phyloP scores from a whole-genome alignment of 2,797 vertebrate genomes.

The Alauda arvensis region DNA sequence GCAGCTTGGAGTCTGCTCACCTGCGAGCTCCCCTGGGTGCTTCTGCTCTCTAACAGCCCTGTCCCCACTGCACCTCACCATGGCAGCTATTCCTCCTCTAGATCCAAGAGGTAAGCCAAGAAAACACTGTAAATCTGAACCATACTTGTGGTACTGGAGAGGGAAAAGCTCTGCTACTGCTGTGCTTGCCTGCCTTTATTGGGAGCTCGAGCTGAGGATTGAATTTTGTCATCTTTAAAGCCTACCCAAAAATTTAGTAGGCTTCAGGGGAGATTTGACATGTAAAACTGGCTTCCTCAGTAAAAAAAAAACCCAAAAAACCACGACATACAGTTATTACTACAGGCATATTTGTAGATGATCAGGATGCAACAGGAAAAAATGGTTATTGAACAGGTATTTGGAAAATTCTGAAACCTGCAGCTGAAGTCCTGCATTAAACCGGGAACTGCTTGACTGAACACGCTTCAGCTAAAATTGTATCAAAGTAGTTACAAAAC shows the following conservation, averaged over 20 bases:
- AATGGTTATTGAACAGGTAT: not conserved
- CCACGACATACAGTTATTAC: not conserved
- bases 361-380: not conserved
- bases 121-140: not conserved
- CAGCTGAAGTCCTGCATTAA: not conserved
- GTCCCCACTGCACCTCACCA: accelerated
- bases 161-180: not conserved
- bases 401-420: not conserved
- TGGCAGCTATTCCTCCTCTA: not conserved
- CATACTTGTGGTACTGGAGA: accelerated
- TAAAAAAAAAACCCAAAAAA: not conserved
- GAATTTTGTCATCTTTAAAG: not conserved
- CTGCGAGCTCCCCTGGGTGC: accelerated
- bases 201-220: not conserved
- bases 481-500: slow-evolving; percentile 61
- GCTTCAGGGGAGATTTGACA: not conserved
- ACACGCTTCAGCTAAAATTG: slow-evolving; percentile 61
- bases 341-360: not conserved
- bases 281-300: not conserved
- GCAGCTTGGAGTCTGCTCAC: not conserved
- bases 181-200: not conserved
- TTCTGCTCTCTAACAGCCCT: not conserved
- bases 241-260: not conserved
- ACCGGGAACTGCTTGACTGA: slow-evolving; percentile 57
- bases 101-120: not conserved